phyloP scores from a whole-genome alignment of 2,113 vertebrate species.

The Malurus elegans region DNA sequence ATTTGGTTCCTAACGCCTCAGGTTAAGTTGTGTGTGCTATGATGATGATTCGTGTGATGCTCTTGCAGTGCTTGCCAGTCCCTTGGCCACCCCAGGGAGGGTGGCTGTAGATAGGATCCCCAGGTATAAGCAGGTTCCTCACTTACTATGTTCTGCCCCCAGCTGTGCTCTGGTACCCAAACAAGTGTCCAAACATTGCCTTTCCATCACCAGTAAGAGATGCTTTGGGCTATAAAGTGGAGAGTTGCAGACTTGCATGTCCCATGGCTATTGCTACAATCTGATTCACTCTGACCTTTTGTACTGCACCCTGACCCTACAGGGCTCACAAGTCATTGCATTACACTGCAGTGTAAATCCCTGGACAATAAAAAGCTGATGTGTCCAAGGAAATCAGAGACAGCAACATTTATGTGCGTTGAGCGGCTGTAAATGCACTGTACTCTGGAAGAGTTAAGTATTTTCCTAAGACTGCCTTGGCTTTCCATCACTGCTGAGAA shows the following conservation, averaged over 20 bases:
- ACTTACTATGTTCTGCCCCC: neutral
- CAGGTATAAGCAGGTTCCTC: neutral
- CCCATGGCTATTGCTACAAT: neutral
- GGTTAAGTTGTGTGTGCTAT: rapidly evolving
- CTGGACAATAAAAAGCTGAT: neutral
- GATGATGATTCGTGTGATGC: neutral
- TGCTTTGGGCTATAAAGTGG: neutral
- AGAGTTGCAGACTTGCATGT: neutral
- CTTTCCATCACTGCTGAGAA: neutral
- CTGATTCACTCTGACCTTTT: neutral
- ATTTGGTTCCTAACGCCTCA: neutral
- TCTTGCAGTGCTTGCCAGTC: neutral
- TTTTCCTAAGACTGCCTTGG: neutral
- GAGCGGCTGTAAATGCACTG: neutral
- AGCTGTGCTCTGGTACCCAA: neutral
- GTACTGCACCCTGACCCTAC: neutral
- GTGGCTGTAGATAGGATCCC: neutral
- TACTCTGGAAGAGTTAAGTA: neutral
- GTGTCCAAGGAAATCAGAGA: neutral
- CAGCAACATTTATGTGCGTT: neutral
- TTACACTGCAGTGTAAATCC: neutral
- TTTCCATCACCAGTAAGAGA: neutral
- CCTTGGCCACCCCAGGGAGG: neutral
- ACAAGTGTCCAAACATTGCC: rapidly evolving
- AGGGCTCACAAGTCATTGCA: neutral